Percentiles rank a stretch among this genome's conserved stretches.
Evolutionary conservation across 2,113 vertebrate species (phyloP).

Genomic region (Mirza zaza): DNA sequence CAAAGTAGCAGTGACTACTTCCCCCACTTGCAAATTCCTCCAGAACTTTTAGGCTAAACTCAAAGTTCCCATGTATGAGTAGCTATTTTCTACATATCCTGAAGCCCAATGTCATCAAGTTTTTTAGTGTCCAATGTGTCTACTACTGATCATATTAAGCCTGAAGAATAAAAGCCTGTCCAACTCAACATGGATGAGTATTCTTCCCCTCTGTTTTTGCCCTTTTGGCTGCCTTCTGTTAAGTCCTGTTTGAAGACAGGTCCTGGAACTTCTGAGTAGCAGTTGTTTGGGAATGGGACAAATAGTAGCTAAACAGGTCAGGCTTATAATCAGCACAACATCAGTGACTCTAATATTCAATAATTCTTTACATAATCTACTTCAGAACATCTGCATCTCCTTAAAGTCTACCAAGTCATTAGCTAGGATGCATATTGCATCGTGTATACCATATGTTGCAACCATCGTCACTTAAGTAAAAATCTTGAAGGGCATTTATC

Average conservation of each 20-base stretch:
- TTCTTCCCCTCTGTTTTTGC: neutral
- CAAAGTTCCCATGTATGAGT: neutral
- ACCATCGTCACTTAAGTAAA: neutral
- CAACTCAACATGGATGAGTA: neutral
- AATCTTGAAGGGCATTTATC: neutral
- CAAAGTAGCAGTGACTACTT: neutral
- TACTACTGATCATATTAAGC: neutral
- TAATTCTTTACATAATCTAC: neutral
- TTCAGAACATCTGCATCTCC: neutral
- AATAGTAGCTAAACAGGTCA: neutral
- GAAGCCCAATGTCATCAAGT: fast-evolving
- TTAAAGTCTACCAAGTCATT: neutral
- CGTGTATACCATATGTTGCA: neutral
- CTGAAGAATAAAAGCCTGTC: neutral
- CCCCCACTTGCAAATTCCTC: neutral
- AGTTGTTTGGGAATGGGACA: neutral
- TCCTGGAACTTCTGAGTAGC: neutral
- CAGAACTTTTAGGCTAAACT: neutral
- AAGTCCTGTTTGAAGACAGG: neutral
- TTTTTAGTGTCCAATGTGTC: neutral
- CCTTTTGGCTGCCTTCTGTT: neutral
- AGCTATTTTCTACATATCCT: neutral
- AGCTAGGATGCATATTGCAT: neutral
- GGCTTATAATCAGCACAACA: neutral
- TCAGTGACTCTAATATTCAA: neutral